Evolutionary conservation across 2,888 invertebrate genomes (phyloP).

Genomic region (Phaonia tiefii): DNA sequence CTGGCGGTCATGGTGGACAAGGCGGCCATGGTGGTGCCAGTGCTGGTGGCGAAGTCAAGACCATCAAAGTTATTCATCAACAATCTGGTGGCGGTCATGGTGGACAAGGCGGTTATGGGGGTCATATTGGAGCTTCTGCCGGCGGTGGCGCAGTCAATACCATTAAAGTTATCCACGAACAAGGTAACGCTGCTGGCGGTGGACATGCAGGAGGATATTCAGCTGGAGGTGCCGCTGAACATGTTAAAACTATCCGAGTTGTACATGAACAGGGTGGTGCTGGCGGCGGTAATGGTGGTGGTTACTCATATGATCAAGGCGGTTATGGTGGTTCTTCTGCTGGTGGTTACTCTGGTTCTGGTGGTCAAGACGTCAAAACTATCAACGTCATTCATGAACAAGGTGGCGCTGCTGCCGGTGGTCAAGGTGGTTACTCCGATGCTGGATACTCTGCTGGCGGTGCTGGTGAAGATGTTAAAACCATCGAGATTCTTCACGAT

Average conservation of each 20-base stretch:
- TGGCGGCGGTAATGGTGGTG: conserved; percentile 48
- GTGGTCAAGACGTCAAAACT: conserved; percentile 49
- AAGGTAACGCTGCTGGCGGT: conserved; percentile 39
- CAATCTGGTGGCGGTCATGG: conserved; percentile 47
- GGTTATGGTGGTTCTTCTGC: conserved; percentile 34
- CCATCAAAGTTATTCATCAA: conserved; percentile 58
- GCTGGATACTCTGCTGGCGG: conserved; percentile 10
- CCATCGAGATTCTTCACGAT: conserved; percentile 51
- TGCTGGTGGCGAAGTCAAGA: conserved; percentile 48
- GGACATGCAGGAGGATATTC: conserved; percentile 14
- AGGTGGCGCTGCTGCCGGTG: conserved; percentile 54
- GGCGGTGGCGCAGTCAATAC: conserved; percentile 48
- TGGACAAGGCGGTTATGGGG: conserved; percentile 35
- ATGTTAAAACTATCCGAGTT: conserved; percentile 68
- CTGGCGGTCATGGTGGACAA: conserved; percentile 37
- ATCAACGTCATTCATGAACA: conserved; percentile 58
- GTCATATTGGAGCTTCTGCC: background rate
- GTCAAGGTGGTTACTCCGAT: conserved; percentile 2
- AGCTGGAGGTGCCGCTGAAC: conserved; percentile 41
- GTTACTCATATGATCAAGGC: conserved; percentile 9
- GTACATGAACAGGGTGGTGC: conserved; percentile 64
- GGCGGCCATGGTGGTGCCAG: conserved; percentile 10
- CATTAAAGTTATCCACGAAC: conserved; percentile 63
- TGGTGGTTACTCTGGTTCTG: conserved; percentile 41
- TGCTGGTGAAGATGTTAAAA: conserved; percentile 41